Conservation (phyloP, 2,797 vertebrate species). For the Lepus oiostolus region DNA sequence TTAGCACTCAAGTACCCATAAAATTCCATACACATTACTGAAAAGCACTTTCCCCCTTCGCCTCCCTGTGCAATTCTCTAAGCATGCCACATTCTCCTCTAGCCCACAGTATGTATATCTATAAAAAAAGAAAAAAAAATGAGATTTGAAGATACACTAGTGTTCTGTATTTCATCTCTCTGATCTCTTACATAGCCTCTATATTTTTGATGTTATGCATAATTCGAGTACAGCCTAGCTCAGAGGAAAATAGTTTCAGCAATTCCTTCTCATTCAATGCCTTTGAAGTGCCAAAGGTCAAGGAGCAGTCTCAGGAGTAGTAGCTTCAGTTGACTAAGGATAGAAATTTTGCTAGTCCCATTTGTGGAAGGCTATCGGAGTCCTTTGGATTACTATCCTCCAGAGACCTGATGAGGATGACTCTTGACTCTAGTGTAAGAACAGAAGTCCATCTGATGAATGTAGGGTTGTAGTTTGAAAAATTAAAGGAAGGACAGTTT, state of each 20-base stretch:
- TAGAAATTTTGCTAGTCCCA: slow-evolving; percentile 29
- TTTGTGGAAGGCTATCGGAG: neutral
- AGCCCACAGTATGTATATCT: neutral
- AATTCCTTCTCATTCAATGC: neutral
- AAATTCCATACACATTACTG: neutral
- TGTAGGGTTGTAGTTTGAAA: neutral
- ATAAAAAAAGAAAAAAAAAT: slow-evolving; percentile 67
- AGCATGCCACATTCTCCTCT: slow-evolving; percentile 31
- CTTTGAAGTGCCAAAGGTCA: slow-evolving; percentile 24
- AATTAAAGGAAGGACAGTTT: slow-evolving; percentile 67
- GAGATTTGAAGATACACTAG: slow-evolving; percentile 35
- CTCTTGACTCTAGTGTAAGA: slow-evolving; percentile 24
- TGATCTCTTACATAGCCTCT: slow-evolving; percentile 28
- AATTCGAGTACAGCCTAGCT: slow-evolving; percentile 42
- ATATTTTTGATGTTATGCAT: neutral
- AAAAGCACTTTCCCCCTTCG: neutral
- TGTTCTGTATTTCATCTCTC: neutral
- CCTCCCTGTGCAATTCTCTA: neutral
- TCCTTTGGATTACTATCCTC: neutral
- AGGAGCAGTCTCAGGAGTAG: neutral
- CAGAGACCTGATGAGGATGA: neutral
- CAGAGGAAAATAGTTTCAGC: slow-evolving; percentile 18
- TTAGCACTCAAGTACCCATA: slow-evolving; percentile 21
- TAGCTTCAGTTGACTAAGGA: slow-evolving; percentile 25
- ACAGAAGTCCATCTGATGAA: slow-evolving; percentile 44